Base-by-base conservation (phyloP, 1,140 invertebrate species). In the Neuroterus valhalla region DNA sequence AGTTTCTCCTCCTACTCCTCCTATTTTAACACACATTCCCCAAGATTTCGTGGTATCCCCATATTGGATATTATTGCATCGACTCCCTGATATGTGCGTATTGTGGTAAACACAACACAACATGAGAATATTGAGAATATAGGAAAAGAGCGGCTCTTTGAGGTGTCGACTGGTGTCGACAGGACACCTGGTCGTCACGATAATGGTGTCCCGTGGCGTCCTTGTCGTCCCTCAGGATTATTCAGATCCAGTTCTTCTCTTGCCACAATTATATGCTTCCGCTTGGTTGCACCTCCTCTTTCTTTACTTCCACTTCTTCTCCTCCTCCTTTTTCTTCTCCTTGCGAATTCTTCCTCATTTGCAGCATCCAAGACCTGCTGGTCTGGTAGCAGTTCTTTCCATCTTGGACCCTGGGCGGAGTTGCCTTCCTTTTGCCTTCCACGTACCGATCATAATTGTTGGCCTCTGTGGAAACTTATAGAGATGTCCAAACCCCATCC, bases 111-210 rank as follows among this genome's bases (percentile, higher is more conserved):
- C 55, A 62, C 19, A 52, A 52, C 50, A 52, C 55, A 26, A 26
- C 23, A 62, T 26, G 14, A 55, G 52, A 3, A 23, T 26, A 55
- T 21, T 26, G 26, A 26, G 15, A 62, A 26, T 31, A 62, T 12
- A 55, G 62, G 46, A 52, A 62, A 38, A 68, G 72, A 69, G 68
- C 50, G 72, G 66, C 72, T 68, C 73, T 75, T 75, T 75, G 73
- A 75, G 55, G 55, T 62, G 26, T 62, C 73, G 73, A 75, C 73
- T 38, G 71, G 71, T 72, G 71, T 72, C 73, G 73, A 75, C 73
- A 75, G 73, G 73, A 75, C 73, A 75, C 73, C 73, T 75, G 73
- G 73, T 66, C 38, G 67, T 46, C 26, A 75, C 73, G 55, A 75
- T 75, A 75, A 75, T 70, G 50, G 73, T 55, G 68, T 66, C 73